phyloP scores from a whole-genome alignment of 64 coral and sea anemone species.

The Dendrophyllia cribrosa region DNA sequence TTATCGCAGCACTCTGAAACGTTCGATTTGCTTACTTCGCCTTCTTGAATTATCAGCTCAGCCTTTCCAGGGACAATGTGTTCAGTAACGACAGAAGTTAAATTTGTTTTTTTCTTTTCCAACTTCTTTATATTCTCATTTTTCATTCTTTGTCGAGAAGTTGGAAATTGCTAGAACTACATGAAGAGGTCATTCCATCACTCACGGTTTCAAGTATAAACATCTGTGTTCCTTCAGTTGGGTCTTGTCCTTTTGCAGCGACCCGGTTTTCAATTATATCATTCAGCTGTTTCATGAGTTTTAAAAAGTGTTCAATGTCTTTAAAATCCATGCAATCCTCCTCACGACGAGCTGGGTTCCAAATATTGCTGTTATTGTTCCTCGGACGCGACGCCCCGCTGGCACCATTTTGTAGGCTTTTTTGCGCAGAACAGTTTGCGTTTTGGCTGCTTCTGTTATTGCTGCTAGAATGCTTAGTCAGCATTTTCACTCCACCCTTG shows the following conservation, averaged over 20 bases:
- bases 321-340: slow-evolving; percentile 24
- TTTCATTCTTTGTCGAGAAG: neutral
- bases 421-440: too few relatives aligned
- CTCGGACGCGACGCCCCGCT: neutral
- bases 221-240: neutral
- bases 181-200: too few relatives aligned
- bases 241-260: neutral
- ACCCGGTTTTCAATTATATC: neutral
- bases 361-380: neutral
- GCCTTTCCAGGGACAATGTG: neutral
- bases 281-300: neutral
- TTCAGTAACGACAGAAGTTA: neutral
- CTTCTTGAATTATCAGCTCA: neutral
- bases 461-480: too few relatives aligned
- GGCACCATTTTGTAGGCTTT: neutral
- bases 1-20: neutral
- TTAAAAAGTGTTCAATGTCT: slow-evolving; percentile 1
- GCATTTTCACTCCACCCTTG: neutral
- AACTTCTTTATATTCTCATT: neutral
- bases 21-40: neutral
- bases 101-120: neutral
- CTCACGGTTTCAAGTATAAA: neutral
- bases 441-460: neutral
- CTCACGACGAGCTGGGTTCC: neutral
- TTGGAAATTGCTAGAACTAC: neutral